Evolutionary conservation across 2,113 vertebrate genomes (phyloP), one percentile per base, ranked within the genome.

Genomic region (Brachypodius melanocephalos): DNA sequence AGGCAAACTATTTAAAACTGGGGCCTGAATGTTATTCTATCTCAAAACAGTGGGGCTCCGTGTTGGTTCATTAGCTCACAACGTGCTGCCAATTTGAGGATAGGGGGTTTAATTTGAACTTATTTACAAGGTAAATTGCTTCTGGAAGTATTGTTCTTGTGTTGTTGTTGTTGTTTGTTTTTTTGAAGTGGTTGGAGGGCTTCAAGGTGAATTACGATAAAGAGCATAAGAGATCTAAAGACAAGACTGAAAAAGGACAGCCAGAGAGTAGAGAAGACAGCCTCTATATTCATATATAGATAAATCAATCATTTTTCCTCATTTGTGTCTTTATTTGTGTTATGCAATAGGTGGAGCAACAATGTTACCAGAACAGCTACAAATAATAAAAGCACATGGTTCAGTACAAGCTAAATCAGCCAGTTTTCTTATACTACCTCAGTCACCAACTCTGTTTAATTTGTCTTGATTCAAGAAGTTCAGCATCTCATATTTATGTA

Each of bases 11-110:
- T 88, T 93, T 94, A 88, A 96, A 90, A 91, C 79, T 54, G 72
- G 48, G 90, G 75, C 9, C 36, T 88, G 76, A 93, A 84, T 69
- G 76, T 88, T 88, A 90, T 67, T 83, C 77, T 48, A 2, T 93
- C 59, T 91, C 43, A 80, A 85, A 90, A 51, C 96, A 95, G 95
- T 95, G 85, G 90, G 93, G 36, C 85, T 94, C 61, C 94, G 72
- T 81, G 40, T 54, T 84, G 94, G 79, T 86, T 96, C 96, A 90
- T 96, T 96, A 95, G 57, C 57, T 95, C 94, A 88, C 94, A 84
- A 94, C 0, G 6, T 91, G 90, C 79, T 85, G 85, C 79, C 93
- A 96, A 84, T 95, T 94, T 91, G 75, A 95, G 52, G 55, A 77
- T 24, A 61, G 36, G 57, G 45, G 40, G 58, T 91, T 91, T 93